These are phyloP conservation scores for Acrobasis consociella DNA, from an alignment of 2,888 invertebrate genomes.

Conservation along the genomic window DNA sequence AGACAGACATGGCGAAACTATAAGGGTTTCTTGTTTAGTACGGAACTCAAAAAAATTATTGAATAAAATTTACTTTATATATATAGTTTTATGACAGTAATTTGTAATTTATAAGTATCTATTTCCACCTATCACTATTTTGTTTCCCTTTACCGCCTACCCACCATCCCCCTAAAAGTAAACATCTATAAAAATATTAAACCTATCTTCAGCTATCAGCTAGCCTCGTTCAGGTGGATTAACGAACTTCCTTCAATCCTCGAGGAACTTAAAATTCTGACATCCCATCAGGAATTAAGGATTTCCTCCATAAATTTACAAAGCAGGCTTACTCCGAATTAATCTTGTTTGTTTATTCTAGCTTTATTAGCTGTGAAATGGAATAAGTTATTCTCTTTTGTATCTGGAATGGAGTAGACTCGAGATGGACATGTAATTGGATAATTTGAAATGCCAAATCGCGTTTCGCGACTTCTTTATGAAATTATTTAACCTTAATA, in stretches of 20 bases:
- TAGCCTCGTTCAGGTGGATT: slow-evolving; percentile 56
- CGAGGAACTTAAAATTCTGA: slow-evolving; percentile 71
- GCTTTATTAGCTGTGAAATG: slow-evolving; percentile 73
- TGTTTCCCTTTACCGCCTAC: too few species aligned
- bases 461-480: slow-evolving; percentile 33
- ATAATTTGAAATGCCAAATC: slow-evolving; percentile 60
- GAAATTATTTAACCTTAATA: slow-evolving; percentile 36
- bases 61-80: too few species aligned
- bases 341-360: slow-evolving; percentile 73
- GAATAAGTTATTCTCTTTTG: slow-evolving; percentile 76
- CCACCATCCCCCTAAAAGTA: too few species aligned
- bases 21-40: too few species aligned
- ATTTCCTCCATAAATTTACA: slow-evolving; percentile 67
- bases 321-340: slow-evolving; percentile 60
- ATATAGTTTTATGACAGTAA: too few species aligned
- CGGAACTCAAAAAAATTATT: too few species aligned
- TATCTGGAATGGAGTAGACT: slow-evolving; percentile 57
- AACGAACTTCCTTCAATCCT: slow-evolving; percentile 60
- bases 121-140: too few species aligned
- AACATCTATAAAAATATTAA: too few species aligned
- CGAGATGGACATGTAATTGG: slow-evolving; percentile 60
- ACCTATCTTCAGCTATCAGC: slow-evolving; percentile 23
- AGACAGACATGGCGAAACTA: too few species aligned
- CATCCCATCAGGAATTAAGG: slow-evolving; percentile 69
- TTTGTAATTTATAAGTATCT: too few species aligned